phyloP scores from a whole-genome alignment of 2,113 vertebrate species.

The Nanorana parkeri region DNA sequence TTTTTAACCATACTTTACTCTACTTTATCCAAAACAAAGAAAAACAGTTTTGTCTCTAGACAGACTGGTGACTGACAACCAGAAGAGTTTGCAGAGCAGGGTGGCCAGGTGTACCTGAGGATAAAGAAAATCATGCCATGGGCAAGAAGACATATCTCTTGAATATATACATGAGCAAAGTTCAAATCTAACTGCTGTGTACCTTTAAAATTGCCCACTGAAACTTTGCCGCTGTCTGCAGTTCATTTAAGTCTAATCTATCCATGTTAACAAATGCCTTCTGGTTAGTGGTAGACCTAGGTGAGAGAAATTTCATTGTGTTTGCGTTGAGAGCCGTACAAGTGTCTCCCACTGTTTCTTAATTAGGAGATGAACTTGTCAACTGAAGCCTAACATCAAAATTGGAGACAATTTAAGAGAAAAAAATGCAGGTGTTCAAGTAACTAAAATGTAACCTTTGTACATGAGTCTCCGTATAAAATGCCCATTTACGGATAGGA shows the following conservation, averaged over 20 bases:
- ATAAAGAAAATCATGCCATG: neutral
- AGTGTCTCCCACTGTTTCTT: neutral
- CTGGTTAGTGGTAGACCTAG: neutral
- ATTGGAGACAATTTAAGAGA: neutral
- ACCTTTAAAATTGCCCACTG: no score
- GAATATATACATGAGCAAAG: no score
- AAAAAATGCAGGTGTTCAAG: neutral
- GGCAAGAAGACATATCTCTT: no score
- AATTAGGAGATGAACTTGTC: constrained; percentile 2
- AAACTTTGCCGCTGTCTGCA: neutral
- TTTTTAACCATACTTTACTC: no score
- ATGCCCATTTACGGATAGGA: constrained; percentile 37
- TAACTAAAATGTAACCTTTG: constrained; percentile 31
- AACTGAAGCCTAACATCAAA: neutral
- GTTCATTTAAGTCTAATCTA: neutral
- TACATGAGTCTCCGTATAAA: constrained; percentile 36
- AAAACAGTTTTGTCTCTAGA: no score
- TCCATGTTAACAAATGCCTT: neutral
- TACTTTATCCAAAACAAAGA: no score
- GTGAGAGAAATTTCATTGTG: neutral
- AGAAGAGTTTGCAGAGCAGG: no score
- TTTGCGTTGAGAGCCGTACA: no score
- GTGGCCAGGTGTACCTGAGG: neutral
- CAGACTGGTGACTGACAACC: no score
- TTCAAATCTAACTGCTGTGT: no score